A percentile compares a stretch with the other conserved stretches of the same genome.
These are phyloP conservation scores for Drosophila seclusa DNA, from an alignment of 2,888 invertebrate species.

Conservation along the genomic window DNA sequence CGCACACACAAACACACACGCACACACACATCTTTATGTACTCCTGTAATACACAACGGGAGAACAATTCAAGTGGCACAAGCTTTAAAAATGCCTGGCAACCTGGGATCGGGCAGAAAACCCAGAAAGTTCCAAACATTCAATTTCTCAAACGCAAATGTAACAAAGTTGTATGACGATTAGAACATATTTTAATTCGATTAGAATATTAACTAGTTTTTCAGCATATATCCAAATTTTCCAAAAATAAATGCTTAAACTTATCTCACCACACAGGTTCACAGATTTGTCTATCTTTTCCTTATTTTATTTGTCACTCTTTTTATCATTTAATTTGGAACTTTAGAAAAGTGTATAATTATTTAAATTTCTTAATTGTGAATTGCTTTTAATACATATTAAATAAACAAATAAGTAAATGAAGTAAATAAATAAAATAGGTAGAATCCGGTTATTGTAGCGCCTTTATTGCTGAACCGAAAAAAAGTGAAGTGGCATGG, in stretches of 20 bases:
- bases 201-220: not conserved
- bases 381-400: not conserved
- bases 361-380: not conserved
- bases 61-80: constrained; percentile 28
- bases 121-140: constrained; percentile 14
- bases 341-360: not conserved
- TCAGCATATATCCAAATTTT: not conserved
- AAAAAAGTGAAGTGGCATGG: constrained; percentile 1
- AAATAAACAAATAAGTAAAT: not conserved
- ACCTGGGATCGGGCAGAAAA: not conserved
- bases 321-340: not conserved
- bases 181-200: constrained; percentile 3
- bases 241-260: not conserved
- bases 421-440: not conserved
- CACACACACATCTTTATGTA: constrained; percentile 6
- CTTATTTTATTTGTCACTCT: not conserved
- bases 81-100: constrained; percentile 33
- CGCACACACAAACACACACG: constrained; percentile 11
- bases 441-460: not conserved
- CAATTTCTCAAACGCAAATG: constrained; percentile 17
- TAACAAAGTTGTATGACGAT: not conserved
- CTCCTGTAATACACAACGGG: constrained; percentile 33
- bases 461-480: not conserved
- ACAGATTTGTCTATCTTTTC: not conserved
- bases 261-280: not conserved